Evolutionary conservation across 1,140 invertebrate species (phyloP), one percentile per base, ranked within the genome.

Genomic region (Trichomalopsis sarcophagae): DNA sequence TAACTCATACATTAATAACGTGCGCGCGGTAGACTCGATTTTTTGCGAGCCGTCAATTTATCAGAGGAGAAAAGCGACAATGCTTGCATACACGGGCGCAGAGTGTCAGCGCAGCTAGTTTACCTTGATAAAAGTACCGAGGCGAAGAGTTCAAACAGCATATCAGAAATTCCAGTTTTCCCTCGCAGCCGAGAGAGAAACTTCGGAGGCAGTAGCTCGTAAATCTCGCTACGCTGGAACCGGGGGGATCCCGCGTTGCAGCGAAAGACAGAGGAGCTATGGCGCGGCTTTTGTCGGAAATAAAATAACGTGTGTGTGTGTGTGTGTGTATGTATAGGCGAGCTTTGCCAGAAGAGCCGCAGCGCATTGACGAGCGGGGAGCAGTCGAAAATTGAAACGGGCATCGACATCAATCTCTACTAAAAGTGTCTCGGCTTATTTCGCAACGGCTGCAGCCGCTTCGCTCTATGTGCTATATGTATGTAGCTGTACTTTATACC

Each of bases 131-230:
- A 84, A 84, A 83, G 81, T 47, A 76, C 40, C 62, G 10, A 71
- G 6, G 5, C 55, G 27, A 84, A 50, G 62, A 83, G 82, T 77
- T 78, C 66, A 50, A 84, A 71, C 82, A 69, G 75, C 82, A 78
- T 84, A 84, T 84, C 74, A 78, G 74, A 78, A 84, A 84, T 84
- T 84, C 82, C 75, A 84, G 82, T 84, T 84, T 83, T 84, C 75
- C 82, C 77, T 84, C 78, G 50, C 82, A 36, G 62, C 50, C 10
- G 30, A 55, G 74, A 76, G 30, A 55, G 74, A 76, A 75, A 84
- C 86, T 80, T 88, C 84, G 68, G 75, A 30, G 62, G 50, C 62
- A 78, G 71, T 33, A 75, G 23, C 55, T 78, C 82, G 75, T 84
- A 84, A 84, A 84, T 84, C 82, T 77, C 75, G 23, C 40, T 62